A percentile compares a stretch with the other conserved stretches of the same genome.
phyloP scores from a whole-genome alignment of 2,888 invertebrate genomes.

The Cephalotes varians region DNA sequence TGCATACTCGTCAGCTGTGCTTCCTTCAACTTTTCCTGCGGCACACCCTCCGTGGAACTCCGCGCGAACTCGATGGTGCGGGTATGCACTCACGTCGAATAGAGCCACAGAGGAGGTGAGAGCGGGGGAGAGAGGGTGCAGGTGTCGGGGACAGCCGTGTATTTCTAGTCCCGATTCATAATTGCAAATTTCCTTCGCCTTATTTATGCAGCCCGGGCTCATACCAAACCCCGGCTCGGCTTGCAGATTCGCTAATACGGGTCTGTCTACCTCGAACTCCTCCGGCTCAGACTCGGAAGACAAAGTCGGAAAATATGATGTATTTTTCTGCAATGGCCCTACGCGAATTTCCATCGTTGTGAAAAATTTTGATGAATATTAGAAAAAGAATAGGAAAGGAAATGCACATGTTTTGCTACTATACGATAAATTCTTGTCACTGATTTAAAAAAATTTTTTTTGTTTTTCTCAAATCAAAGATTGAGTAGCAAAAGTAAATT shows the following conservation, averaged over 20 bases:
- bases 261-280: conserved; percentile 47
- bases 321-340: conserved; percentile 23
- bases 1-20: conserved; percentile 86
- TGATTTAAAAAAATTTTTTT: not conserved
- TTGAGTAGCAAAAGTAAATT: not conserved
- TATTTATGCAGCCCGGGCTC: conserved; percentile 84
- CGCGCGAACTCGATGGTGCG: conserved; percentile 67
- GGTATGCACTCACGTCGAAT: conserved; percentile 70
- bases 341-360: not conserved
- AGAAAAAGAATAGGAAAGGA: not conserved
- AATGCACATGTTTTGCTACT: too few species aligned
- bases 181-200: conserved; percentile 85
- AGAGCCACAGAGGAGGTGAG: conserved; percentile 31
- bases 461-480: not conserved
- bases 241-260: conserved; percentile 68
- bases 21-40: conserved; percentile 86
- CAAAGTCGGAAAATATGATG: conserved; percentile 29
- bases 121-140: conserved; percentile 34
- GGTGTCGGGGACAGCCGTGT: conserved; percentile 77
- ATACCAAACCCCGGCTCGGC: conserved; percentile 57
- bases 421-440: not conserved
- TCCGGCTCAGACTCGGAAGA: conserved; percentile 21
- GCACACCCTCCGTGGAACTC: conserved; percentile 79
- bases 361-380: conserved; percentile 1
- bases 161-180: conserved; percentile 85